These are phyloP conservation scores for Platycnemis pennipes DNA, from an alignment of 2,888 invertebrate genomes.

Conservation along the genomic window DNA sequence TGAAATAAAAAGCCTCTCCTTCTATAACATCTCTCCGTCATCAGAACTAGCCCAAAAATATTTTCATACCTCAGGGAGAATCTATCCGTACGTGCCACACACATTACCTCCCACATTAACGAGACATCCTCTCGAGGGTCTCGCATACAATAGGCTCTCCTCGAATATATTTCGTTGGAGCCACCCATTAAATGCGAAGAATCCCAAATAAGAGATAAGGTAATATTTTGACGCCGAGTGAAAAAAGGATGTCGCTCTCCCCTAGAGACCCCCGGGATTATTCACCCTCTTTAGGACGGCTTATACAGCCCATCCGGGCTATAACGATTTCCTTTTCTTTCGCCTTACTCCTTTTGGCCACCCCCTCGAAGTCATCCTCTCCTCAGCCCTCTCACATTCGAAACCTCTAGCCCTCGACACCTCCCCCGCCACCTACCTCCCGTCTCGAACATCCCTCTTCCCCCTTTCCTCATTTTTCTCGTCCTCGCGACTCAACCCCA, in stretches of 20 bases:
- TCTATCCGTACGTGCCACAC: neutral
- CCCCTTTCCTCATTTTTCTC: too few species aligned
- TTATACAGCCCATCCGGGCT: neutral
- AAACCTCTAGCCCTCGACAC: neutral
- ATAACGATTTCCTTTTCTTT: conserved; percentile 19
- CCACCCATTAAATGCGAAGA: neutral
- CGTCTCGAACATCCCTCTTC: neutral
- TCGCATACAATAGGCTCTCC: neutral
- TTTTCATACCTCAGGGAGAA: neutral
- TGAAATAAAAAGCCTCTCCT: neutral
- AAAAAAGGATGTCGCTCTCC: neutral
- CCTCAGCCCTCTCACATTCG: neutral
- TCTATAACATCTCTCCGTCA: neutral
- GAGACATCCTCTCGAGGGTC: neutral
- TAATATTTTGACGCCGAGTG: neutral
- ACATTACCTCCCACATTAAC: neutral
- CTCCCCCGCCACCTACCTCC: too few species aligned
- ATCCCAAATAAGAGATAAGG: neutral
- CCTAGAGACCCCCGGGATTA: neutral
- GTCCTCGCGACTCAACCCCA: neutral
- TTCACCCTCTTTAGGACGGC: neutral
- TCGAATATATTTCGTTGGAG: neutral
- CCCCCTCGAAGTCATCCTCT: too few species aligned
- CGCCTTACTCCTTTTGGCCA: neutral
- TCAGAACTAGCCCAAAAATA: neutral